Base-by-base conservation (phyloP, 2,888 invertebrate genomes). In the Melanostoma scalare region DNA sequence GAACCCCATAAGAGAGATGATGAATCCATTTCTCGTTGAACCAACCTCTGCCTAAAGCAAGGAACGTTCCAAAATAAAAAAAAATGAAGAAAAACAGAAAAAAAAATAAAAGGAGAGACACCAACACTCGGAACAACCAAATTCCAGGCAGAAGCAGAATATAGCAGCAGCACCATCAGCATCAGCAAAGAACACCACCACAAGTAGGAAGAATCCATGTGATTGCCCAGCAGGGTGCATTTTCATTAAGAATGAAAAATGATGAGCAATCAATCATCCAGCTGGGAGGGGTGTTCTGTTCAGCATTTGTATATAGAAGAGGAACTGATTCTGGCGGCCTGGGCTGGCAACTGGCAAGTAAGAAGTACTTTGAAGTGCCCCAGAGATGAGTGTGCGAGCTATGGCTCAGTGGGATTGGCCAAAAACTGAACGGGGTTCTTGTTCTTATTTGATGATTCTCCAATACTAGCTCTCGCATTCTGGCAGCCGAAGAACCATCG, bases 241-340 rank as follows among this genome's bases (percentile, higher is more conserved):
- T 91, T 91, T 91, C 91, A 91, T 91, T 91, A 91, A 91, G 91
- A 90, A 90, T 91, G 90, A 91, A 90, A 91, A 91, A 91, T 91
- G 91, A 91, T 89, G 91, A 91, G 89, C 90, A 91, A 91, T 91
- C 91, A 91, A 91, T 91, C 91, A 91, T 90, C 71, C 55, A 89
- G 87, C 86, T 87, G 87, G 88, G 88, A 89, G 90, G 91, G 90
- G 90, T 90, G 89, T 90, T 90, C 88, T 90, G 89, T 90, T 90
- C 88, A 90, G 87, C 73, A 80, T 77, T 77, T 63, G 48, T 61
- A 50, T 56, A 67, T 52, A 67, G 44, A 48, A 52, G 52, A 60
- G 10, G 61, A 69, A 71, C n/a, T 44, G 20, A 33, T 42, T 33
- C 50, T 60, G 38, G 33, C 35, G 38, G 58, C 44, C 56, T 40